Evolutionary conservation across 2,797 vertebrate species (phyloP).

Genomic region (Odontamblyopus lacepedii): DNA sequence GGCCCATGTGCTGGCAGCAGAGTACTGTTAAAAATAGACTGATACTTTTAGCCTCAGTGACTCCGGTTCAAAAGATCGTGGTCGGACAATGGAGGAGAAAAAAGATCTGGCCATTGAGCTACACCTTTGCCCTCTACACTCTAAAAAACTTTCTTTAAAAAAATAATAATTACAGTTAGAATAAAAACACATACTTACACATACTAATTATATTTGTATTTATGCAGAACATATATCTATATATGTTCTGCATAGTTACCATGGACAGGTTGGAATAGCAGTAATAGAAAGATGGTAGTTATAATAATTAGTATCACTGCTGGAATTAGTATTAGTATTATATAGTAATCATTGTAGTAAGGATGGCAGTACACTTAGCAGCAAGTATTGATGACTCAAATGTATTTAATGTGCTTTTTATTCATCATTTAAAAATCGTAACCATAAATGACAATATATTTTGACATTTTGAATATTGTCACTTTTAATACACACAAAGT

Average conservation of each 20-base stretch:
- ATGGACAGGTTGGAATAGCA: not conserved
- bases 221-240: not conserved
- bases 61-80: slow-evolving; percentile 59
- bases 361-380: not conserved
- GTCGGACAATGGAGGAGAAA: slow-evolving; percentile 72
- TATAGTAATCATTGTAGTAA: not conserved
- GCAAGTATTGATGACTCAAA: not conserved
- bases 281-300: not conserved
- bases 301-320: not conserved
- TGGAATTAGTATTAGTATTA: not conserved
- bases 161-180: not conserved
- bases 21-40: slow-evolving; percentile 95
- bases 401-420: not conserved
- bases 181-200: not conserved
- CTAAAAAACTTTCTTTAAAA: not conserved
- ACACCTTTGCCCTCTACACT: slow-evolving; percentile 46
- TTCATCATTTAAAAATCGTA: no score
- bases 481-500: no score
- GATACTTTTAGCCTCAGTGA: slow-evolving; percentile 72
- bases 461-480: no score
- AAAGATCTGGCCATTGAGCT: slow-evolving; percentile 64
- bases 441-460: no score
- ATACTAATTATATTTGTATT: not conserved
- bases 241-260: not conserved
- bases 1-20: slow-evolving; percentile 77